Conservation (phyloP, 30 jellyfish, hydroid and myxozoan species). For the Hydractinia symbiolongicarpus region DNA sequence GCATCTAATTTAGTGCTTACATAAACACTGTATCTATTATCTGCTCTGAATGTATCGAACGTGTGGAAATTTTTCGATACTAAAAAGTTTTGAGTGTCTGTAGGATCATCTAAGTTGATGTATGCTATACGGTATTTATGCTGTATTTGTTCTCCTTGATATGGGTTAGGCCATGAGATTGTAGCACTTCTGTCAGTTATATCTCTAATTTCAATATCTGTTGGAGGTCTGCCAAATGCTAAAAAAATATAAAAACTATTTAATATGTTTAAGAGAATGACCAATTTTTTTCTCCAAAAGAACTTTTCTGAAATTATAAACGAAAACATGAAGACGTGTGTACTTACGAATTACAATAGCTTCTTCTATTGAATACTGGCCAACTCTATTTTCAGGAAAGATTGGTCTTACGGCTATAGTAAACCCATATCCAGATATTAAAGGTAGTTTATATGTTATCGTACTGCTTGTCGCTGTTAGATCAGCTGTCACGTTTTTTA, state of each 20-base stretch:
- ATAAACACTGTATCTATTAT: background rate
- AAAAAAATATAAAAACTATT: background rate
- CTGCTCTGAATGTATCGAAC: background rate
- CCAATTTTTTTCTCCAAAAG: too few relatives aligned
- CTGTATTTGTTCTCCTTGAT: background rate
- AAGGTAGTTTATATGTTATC: too few relatives aligned
- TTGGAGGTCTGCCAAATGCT: constrained; percentile 7
- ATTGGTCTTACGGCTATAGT: too few relatives aligned
- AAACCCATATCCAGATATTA: too few relatives aligned
- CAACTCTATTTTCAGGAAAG: too few relatives aligned
- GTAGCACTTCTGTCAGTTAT: constrained; percentile 4
- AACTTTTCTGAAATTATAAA: too few relatives aligned
- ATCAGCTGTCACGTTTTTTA: too few relatives aligned
- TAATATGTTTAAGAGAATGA: too few relatives aligned
- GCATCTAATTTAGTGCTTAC: background rate
- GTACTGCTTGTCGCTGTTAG: too few relatives aligned
- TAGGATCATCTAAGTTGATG: background rate
- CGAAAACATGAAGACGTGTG: too few relatives aligned
- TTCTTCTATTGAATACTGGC: too few relatives aligned
- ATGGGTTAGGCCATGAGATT: constrained; percentile 8
- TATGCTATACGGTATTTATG: background rate
- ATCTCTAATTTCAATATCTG: constrained; percentile 1
- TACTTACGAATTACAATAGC: too few relatives aligned
- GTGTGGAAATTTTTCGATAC: background rate
- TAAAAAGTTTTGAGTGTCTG: background rate